A percentile compares a stretch with the other conserved stretches of the same genome.
Evolutionary conservation across 2,113 vertebrate species (phyloP).

Genomic region (Tiliqua scincoides): DNA sequence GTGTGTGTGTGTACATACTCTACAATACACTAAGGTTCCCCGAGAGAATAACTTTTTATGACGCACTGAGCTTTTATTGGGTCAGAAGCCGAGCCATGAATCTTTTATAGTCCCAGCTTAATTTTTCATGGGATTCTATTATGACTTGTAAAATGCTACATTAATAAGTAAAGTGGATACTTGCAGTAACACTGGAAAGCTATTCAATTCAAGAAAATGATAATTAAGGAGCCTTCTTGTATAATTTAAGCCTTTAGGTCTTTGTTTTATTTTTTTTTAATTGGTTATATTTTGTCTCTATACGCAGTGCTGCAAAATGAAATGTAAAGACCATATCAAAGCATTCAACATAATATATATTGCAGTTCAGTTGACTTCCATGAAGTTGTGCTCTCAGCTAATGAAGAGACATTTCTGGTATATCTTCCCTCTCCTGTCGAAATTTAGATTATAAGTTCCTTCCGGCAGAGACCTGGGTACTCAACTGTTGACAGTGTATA

Average conservation of each 20-base stretch:
- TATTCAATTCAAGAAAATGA: not conserved
- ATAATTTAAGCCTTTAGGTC: not conserved
- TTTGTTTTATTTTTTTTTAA: too few species aligned
- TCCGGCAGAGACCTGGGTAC: not conserved
- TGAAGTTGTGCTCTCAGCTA: not conserved
- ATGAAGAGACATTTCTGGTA: not conserved
- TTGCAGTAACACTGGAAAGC: constrained; percentile 25
- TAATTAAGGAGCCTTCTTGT: not conserved
- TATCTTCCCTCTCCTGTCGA: not conserved
- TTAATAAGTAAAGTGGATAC: constrained; percentile 49
- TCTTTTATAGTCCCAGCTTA: constrained; percentile 59
- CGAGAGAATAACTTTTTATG: not conserved
- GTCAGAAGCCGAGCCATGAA: constrained; percentile 46
- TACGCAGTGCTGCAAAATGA: not conserved
- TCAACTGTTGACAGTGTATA: too few species aligned
- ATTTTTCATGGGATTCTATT: constrained; percentile 60
- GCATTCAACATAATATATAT: not conserved
- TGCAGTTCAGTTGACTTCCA: not conserved
- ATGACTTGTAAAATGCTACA: not conserved
- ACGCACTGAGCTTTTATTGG: constrained; percentile 38
- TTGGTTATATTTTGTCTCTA: not conserved
- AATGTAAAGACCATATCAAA: not conserved
- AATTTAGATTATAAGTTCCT: not conserved
- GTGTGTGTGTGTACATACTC: not conserved
- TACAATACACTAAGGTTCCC: not conserved